Base-by-base conservation (phyloP, 2,888 invertebrate genomes). In the Eulithis prunata region DNA sequence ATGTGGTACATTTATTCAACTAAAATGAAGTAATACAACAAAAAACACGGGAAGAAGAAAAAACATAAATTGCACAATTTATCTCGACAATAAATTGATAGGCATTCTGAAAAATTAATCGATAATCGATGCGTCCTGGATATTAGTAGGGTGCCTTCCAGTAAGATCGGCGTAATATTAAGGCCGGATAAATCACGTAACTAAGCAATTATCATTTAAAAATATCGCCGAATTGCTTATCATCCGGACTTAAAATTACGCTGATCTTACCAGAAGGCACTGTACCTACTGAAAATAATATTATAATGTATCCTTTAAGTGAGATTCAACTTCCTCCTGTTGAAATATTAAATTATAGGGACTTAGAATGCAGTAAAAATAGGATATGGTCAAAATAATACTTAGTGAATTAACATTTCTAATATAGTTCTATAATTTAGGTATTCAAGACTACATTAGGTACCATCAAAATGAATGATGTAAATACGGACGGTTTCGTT, bases 401-500 rank as follows among this genome's bases (percentile, higher is more conserved):
- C 47, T 47, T 10, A 49, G 14, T 21, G 8, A 8, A 8, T 49
- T 8, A n/a, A 45, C 12, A 49, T 49, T 49, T 21, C 13, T 10
- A 21, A 11, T 49, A 49, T 49, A 47, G 41, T 41, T 41, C 41
- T 8, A 41, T 10, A 10, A 8, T 8, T 41, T 41, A 41, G 8
- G 8, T 41, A 41, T 8, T 45, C 12, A 45, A 14, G 14, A 47
- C 14, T 47, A 41, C 8, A 41, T 41, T 1, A 46, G 5, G 4
- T 51, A 60, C 21, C 21, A 61, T 62, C 36, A 14, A 21, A 54
- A 70, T 66, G 69, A 65, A 69, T 72, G 69, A 67, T 74, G 74
- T 69, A 75, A 57, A 75, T 76, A 71, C 72, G 88, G 87, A 90
- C 87, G 87, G 87, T 85, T 89, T 90, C 90, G 90, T 89, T 90